phyloP scores from a whole-genome alignment of 2,113 vertebrate species.

The Bos indicus region DNA sequence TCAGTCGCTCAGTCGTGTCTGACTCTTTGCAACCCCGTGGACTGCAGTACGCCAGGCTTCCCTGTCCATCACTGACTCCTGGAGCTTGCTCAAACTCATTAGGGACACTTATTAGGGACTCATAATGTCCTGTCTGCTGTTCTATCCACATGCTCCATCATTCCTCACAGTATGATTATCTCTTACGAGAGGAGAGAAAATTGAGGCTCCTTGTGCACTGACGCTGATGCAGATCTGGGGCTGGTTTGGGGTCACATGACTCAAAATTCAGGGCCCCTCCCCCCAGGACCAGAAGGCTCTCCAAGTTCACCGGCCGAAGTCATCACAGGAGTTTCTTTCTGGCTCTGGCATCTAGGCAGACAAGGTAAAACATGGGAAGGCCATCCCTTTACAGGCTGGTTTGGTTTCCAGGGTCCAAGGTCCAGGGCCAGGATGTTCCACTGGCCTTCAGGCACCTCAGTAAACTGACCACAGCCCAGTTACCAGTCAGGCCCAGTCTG shows the following conservation, averaged over 20 bases:
- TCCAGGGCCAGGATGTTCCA: fast-evolving
- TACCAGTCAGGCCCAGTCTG: no score
- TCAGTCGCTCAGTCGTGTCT: background rate
- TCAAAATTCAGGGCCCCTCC: background rate
- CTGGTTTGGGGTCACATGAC: background rate
- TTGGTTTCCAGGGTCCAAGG: background rate
- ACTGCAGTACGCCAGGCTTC: background rate
- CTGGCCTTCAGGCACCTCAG: background rate
- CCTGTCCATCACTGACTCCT: background rate
- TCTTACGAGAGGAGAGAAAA: background rate
- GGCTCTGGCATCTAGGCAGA: background rate
- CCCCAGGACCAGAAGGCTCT: background rate
- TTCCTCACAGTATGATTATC: no score
- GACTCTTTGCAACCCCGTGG: background rate
- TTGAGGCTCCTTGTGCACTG: background rate
- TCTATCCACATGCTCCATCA: background rate
- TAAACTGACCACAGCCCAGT: background rate
- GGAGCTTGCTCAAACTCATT: background rate
- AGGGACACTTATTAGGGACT: background rate
- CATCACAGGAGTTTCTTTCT: background rate
- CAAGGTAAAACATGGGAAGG: fast-evolving
- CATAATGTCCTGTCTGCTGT: fast-evolving
- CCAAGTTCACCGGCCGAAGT: background rate
- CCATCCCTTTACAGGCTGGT: background rate
- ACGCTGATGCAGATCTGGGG: background rate